phyloP scores from a whole-genome alignment of 2,797 vertebrate genomes.

The Decapterus maruadsi region DNA sequence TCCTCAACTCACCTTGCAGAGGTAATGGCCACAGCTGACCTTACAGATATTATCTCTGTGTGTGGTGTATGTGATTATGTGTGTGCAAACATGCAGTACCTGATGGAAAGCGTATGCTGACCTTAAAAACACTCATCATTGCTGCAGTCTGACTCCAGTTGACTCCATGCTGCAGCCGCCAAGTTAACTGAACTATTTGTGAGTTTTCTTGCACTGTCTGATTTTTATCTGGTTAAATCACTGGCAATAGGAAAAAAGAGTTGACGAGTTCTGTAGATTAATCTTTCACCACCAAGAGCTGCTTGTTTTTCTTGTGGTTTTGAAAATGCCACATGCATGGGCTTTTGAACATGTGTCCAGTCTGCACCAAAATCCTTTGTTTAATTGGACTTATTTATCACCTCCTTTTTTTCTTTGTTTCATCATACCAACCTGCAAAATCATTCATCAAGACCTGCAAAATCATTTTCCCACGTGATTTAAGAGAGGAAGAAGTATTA shows the following conservation, averaged over 20 bases:
- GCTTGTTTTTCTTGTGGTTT: conserved; percentile 5
- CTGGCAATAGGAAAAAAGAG: conserved; percentile 37
- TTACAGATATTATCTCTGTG: conserved; percentile 17
- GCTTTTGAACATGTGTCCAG: conserved; percentile 23
- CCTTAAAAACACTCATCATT: conserved; percentile 48
- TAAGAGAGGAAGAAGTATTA: conserved; percentile 30
- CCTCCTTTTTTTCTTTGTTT: conserved; percentile 28
- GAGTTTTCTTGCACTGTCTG: conserved; percentile 31
- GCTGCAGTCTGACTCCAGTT: conserved; percentile 32
- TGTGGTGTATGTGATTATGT: conserved; percentile 15
- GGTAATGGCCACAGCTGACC: conserved; percentile 49
- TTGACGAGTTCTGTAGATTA: conserved; percentile 36
- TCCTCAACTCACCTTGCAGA: conserved; percentile 38
- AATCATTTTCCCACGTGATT: conserved; percentile 25
- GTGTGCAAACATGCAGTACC: conserved; percentile 3
- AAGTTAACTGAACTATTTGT: conserved; percentile 38
- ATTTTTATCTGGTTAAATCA: conserved; percentile 40
- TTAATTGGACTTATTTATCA: conserved; percentile 26
- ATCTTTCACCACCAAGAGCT: conserved; percentile 8
- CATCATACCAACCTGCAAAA: conserved; percentile 25
- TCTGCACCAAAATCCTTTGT: conserved; percentile 16
- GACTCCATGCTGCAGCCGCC: conserved; percentile 23
- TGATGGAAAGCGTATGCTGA: conserved; percentile 23
- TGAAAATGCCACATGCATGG: conserved; percentile 24
- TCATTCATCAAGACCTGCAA: conserved; percentile 15